Base-by-base conservation (phyloP, 1,140 invertebrate genomes). In the Streblospio benedicti region DNA sequence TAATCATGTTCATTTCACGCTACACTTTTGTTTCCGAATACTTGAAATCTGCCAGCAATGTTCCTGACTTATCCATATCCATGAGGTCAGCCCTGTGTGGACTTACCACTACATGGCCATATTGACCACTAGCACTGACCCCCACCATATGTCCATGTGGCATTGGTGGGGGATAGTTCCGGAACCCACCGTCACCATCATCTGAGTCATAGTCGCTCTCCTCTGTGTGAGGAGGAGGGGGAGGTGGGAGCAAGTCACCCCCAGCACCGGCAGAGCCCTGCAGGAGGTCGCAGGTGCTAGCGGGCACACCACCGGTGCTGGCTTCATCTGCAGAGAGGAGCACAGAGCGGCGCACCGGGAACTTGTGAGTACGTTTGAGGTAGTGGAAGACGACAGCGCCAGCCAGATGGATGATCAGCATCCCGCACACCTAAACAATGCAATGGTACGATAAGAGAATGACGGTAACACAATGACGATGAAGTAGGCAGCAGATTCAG, bases 11-110 rank as follows among this genome's bases (percentile, higher is more conserved):
- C n/a, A n/a, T n/a, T n/a, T n/a, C n/a, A n/a, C 31, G 25, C 54
- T 56, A 57, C 31, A 57, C 56, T 41, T 57, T 57, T 4, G 56
- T 57, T 44, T 57, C 56, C n/a, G 56, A 45, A 30, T 45, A 57
- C 35, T 57, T 45, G 23, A 45, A 28, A 16, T 57, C 56, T 1
- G 44, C 14, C 3, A 33, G 28, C 4, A 23, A 25, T 9, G 27
- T 31, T 9, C 18, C 20, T 31, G 27, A 20, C 16, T 52, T n/a
- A n/a, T 31, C 50, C 18, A 31, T 2, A 31, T 20, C 23, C 23
- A 30, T 25, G 50, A 12, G 28, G 23, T 52, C 31, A 31, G 31
- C 50, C 27, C 20, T 28, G 50, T 25, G 20, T n/a, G n/a, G n/a
- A n/a, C n/a, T n/a, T n/a, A n/a, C n/a, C n/a, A n/a, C n/a, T n/a